Conservation (phyloP, 2,797 vertebrate species). For the Euphonia xanthogaster region DNA sequence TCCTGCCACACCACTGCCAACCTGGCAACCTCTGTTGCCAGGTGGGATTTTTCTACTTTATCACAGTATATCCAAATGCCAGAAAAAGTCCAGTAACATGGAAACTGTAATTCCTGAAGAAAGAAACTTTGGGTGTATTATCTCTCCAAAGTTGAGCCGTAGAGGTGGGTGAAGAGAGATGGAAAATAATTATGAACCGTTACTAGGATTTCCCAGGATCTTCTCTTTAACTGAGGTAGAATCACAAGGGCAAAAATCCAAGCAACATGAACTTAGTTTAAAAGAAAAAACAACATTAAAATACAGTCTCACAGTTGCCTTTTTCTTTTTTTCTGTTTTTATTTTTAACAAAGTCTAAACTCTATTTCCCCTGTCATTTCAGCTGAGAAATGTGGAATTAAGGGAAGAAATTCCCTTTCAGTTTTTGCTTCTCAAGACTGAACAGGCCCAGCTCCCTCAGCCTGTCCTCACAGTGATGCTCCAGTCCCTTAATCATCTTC, state of each 20-base stretch:
- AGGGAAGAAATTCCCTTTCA: neutral
- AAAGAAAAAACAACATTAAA: neutral
- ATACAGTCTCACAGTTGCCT: neutral
- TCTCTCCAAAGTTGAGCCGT: neutral
- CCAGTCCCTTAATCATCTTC: too few relatives aligned
- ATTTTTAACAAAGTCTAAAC: neutral
- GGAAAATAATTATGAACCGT: neutral
- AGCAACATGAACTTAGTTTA: neutral
- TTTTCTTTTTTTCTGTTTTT: neutral
- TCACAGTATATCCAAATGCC: neutral
- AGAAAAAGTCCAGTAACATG: neutral
- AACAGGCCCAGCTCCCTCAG: neutral
- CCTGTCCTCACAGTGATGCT: too few relatives aligned
- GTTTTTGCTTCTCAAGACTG: neutral
- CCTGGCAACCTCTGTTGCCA: constrained; percentile 27
- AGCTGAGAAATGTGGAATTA: neutral
- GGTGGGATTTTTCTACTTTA: constrained; percentile 30
- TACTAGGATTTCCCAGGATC: neutral
- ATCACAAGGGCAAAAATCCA: neutral
- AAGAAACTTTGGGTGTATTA: neutral
- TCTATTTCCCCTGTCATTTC: neutral
- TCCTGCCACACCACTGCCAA: neutral
- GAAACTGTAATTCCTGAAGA: neutral
- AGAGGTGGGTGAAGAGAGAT: neutral
- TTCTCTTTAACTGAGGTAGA: neutral